Conservation (phyloP, 1,140 invertebrate species). For the Brachionus asplanchnoidis region DNA sequence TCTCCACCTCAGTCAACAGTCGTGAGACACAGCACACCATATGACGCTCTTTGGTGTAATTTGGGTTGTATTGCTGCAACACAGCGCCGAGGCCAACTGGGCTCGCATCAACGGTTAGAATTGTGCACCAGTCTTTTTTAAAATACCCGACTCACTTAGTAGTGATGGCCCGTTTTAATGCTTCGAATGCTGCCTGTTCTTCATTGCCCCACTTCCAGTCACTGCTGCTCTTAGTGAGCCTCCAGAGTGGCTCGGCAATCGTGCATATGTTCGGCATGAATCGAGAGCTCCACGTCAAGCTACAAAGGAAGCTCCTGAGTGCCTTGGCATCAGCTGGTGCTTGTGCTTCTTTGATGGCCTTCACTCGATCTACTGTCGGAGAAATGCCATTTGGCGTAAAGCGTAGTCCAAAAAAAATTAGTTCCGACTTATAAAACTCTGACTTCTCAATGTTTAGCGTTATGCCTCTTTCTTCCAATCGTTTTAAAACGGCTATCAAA, state of each 20-base stretch:
- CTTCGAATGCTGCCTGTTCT: neutral
- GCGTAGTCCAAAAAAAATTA: neutral
- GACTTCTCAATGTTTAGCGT: neutral
- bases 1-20: constrained; percentile 43
- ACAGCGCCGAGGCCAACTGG: constrained; percentile 57
- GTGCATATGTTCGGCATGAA: neutral
- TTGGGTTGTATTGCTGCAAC: constrained; percentile 49
- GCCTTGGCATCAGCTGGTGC: neutral
- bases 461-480: neutral
- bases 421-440: neutral
- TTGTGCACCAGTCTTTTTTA: neutral
- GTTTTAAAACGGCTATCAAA: neutral
- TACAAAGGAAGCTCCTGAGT: neutral
- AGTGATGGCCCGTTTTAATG: neutral
- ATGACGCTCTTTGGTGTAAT: constrained; percentile 38
- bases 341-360: neutral
- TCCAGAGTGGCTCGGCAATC: neutral
- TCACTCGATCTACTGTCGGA: neutral
- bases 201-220: neutral
- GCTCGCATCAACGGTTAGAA: constrained; percentile 44
- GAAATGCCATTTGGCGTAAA: neutral
- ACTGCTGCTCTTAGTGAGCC: neutral
- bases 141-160: neutral
- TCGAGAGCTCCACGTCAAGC: neutral
- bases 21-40: constrained; percentile 47